A percentile compares a stretch with the other conserved stretches of the same genome.
phyloP scores from a whole-genome alignment of 2,113 vertebrate species.

The Lepisosteus oculatus region DNA sequence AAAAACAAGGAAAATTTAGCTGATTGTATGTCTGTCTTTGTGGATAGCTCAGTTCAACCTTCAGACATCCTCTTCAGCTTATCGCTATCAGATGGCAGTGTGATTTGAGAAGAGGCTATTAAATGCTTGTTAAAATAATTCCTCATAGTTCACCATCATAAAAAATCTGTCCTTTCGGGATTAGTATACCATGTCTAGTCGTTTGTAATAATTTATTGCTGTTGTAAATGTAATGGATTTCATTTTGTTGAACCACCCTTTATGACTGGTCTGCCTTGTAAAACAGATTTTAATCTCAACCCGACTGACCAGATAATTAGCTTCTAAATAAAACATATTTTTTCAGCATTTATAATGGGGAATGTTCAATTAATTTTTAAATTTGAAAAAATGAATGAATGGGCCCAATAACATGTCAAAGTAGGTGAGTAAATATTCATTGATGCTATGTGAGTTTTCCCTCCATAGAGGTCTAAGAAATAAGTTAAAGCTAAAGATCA shows the following conservation, averaged over 20 bases:
- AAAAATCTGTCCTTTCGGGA: slow-evolving; percentile 15
- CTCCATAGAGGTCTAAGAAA: too few relatives aligned
- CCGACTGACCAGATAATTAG: slow-evolving; percentile 12
- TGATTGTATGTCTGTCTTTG: not conserved
- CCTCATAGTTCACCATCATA: slow-evolving; percentile 12
- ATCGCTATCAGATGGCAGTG: slow-evolving; percentile 7
- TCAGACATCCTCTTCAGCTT: not conserved
- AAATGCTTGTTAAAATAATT: slow-evolving; percentile 21
- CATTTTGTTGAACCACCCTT: not conserved
- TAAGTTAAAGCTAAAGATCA: too few relatives aligned
- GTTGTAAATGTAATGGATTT: slow-evolving; percentile 11
- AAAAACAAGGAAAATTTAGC: not conserved
- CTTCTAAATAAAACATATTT: slow-evolving; percentile 14
- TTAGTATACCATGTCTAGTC: slow-evolving; percentile 14
- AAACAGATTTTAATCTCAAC: slow-evolving; percentile 7
- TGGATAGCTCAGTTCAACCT: slow-evolving; percentile 14
- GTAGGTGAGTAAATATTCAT: too few relatives aligned
- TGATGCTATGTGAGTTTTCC: too few relatives aligned
- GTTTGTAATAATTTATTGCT: slow-evolving; percentile 16
- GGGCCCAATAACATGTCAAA: too few relatives aligned
- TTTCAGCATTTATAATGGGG: slow-evolving; percentile 1
- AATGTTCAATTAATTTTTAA: slow-evolving; percentile 4
- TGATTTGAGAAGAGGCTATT: slow-evolving; percentile 11
- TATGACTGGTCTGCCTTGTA: not conserved
- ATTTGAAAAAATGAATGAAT: too few relatives aligned